Conservation (phyloP, 2,888 invertebrate species). For the Conistra vaccinii region DNA sequence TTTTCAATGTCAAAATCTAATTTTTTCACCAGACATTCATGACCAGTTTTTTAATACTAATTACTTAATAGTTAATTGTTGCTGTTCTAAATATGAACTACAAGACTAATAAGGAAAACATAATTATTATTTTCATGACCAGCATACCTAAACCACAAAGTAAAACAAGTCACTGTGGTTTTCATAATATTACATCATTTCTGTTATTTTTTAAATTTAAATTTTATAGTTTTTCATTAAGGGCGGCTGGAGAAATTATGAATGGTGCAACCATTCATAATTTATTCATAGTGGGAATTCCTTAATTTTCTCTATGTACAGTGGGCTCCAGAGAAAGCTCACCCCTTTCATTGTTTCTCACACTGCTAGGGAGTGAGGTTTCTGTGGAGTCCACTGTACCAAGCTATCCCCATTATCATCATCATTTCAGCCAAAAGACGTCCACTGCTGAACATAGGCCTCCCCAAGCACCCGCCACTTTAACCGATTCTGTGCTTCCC, state of each 20-base stretch:
- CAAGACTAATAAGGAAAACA: not conserved
- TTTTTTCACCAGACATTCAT: not conserved
- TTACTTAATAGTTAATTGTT: not conserved
- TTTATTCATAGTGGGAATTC: not conserved
- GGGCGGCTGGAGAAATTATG: no score
- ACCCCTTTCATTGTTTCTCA: no score
- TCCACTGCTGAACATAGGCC: no score
- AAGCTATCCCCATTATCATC: no score
- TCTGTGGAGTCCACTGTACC: no score
- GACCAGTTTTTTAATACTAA: not conserved
- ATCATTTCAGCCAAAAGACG: no score
- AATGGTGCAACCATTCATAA: not conserved
- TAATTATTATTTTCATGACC: not conserved
- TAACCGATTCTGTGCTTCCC: no score
- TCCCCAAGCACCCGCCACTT: no score
- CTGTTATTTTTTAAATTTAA: not conserved
- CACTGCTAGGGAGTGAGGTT: no score
- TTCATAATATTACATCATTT: conserved; percentile 2
- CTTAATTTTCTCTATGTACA: not conserved
- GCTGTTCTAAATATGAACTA: not conserved
- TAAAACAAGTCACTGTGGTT: not conserved
- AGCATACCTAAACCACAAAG: not conserved
- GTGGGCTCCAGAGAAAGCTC: no score
- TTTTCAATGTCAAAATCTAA: not conserved
- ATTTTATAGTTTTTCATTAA: not conserved